Evolutionary conservation across 2,888 invertebrate species (phyloP).

Genomic region (Choristoneura rosaceana): DNA sequence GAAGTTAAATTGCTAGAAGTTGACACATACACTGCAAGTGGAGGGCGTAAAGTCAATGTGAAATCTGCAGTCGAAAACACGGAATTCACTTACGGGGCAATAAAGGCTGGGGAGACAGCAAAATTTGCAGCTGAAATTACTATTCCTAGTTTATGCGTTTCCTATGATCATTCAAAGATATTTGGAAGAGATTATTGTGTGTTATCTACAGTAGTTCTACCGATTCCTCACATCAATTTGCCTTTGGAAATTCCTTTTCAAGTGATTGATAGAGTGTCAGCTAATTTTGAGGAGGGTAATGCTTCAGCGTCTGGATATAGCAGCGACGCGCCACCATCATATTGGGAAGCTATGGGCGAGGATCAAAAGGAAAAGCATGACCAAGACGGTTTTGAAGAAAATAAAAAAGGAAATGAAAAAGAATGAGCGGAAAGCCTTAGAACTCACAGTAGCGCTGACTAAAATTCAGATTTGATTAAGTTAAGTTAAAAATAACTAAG

Average conservation of each 20-base stretch:
- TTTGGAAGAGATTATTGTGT: constrained; percentile 22
- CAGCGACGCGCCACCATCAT: constrained; percentile 17
- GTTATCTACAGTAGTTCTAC: constrained; percentile 14
- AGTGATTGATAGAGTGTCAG: constrained; percentile 17
- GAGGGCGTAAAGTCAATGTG: background rate
- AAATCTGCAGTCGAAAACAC: constrained; percentile 10
- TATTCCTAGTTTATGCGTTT: constrained; percentile 21
- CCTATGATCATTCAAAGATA: constrained; percentile 29
- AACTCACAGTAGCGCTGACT: background rate
- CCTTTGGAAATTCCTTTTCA: constrained; percentile 30
- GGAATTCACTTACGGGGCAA: constrained; percentile 1
- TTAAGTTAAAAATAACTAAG: too few species aligned
- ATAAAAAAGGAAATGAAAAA: background rate
- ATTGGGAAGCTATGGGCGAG: constrained; percentile 35
- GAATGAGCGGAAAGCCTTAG: background rate
- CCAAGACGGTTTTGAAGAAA: background rate
- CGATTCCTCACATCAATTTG: constrained; percentile 19
- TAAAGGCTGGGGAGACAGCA: constrained; percentile 3
- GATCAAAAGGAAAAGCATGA: background rate
- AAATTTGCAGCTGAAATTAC: constrained; percentile 14
- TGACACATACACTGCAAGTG: constrained; percentile 14
- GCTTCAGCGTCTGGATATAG: background rate
- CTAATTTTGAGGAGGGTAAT: background rate
- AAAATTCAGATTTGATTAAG: background rate
- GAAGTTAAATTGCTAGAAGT: constrained; percentile 20